These are phyloP conservation scores for Cynodonichthys magdalenae DNA, from an alignment of 2,797 vertebrate genomes.

Conservation along the genomic window DNA sequence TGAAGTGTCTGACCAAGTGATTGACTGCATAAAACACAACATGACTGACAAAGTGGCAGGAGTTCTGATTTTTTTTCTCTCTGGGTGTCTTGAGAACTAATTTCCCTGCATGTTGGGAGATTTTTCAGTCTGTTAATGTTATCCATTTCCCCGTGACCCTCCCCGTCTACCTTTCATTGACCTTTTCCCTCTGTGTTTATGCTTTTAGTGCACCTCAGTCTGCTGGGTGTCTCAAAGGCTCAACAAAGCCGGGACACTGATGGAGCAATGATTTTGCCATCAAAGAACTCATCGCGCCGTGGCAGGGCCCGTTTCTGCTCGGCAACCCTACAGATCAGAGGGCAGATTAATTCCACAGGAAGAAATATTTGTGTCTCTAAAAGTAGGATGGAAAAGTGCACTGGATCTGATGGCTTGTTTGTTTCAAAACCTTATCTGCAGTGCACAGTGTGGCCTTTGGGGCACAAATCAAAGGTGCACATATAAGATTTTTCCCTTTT, in stretches of 20 bases:
- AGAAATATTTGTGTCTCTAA: slow-evolving; percentile 60
- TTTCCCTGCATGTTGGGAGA: slow-evolving; percentile 17
- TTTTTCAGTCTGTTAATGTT: slow-evolving; percentile 26
- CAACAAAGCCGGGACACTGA: slow-evolving; percentile 41
- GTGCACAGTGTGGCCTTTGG: slow-evolving; percentile 40
- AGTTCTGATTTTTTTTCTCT: slow-evolving; percentile 25
- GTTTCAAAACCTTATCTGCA: slow-evolving; percentile 61
- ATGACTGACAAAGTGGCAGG: slow-evolving; percentile 36
- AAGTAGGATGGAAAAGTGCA: slow-evolving; percentile 47
- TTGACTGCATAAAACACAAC: slow-evolving; percentile 42
- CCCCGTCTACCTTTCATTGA: slow-evolving; percentile 37
- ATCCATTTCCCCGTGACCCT: slow-evolving; percentile 1
- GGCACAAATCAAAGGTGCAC: slow-evolving; percentile 52
- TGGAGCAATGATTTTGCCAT: slow-evolving; percentile 51
- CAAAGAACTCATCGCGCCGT: slow-evolving; percentile 36
- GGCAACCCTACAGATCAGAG: slow-evolving; percentile 45
- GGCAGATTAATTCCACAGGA: slow-evolving; percentile 48
- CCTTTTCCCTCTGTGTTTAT: slow-evolving; percentile 47
- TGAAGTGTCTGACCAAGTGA: slow-evolving; percentile 25
- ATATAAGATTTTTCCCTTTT: slow-evolving; percentile 16
- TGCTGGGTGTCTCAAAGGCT: slow-evolving; percentile 22
- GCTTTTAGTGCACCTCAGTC: slow-evolving; percentile 30
- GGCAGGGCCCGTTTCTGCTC: slow-evolving; percentile 49
- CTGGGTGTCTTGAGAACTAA: slow-evolving; percentile 8
- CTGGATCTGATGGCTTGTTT: slow-evolving; percentile 60